Evolutionary conservation across 1,140 invertebrate species (phyloP), one percentile per base, ranked within the genome.

Genomic region (Macrobrachium nipponense): DNA sequence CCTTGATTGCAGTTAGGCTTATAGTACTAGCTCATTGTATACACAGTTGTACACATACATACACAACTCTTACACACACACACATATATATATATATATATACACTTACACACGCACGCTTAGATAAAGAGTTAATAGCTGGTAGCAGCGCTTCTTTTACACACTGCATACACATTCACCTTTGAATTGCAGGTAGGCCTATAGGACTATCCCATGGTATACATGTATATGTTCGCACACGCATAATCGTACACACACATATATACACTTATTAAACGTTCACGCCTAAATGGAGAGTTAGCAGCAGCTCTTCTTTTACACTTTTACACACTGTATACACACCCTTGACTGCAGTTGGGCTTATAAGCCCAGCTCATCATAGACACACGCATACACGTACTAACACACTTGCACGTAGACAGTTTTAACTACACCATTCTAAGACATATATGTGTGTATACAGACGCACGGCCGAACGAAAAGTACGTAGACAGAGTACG

Each of bases 221-320:
- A 73, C 70, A 44, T n/a, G n/a, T n/a, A n/a, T n/a, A n/a, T n/a
- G n/a, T n/a, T n/a, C 70, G 14, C 70, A 44, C 70, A 73, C 43
- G 43, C 70, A 12, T 20, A 73, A 5, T 58, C 70, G 20, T 20
- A 73, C 14, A 73, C 70, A 73, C 70, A 73, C 70, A 73, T 43
- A 73, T 10, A 73, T 18, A 73, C 10, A 73, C 20, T 51, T 12
- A 51, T 10, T 5, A 43, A 3, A 44, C 10, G 8, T 15, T 2
- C 43, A 73, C 3, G 20, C 20, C 7, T 1, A n/a, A 36, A 36
- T 17, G 14, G 18, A 7, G 68, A 72, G 18, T 72, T 7, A 72
- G 18, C 3, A 23, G 20, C 11, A 20, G 12, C 66, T n/a, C 66
- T 36, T 14, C 36, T 44, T 27, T 23, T 3, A 73, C 20, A 23